These are phyloP conservation scores for Reticulitermes lucifugus DNA, from an alignment of 2,888 invertebrate species.

Conservation along the genomic window DNA sequence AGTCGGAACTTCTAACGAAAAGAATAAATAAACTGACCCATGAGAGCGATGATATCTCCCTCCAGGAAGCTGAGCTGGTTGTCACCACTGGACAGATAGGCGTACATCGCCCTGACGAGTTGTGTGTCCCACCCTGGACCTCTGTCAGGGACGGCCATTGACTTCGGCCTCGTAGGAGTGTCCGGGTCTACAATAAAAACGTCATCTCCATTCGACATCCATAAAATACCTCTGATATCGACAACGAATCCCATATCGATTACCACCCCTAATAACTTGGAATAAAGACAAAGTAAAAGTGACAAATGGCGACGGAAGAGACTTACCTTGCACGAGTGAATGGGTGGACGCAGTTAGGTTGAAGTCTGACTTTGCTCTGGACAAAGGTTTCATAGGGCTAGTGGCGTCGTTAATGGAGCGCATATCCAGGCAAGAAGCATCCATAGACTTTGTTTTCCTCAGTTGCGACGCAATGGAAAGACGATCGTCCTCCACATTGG, in stretches of 20 bases:
- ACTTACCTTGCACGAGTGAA: constrained; percentile 74
- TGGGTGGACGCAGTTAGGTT: constrained; percentile 83
- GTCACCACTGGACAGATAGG: constrained; percentile 88
- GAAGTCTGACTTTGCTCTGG: constrained; percentile 89
- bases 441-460: constrained; percentile 89
- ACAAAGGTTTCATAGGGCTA: constrained; percentile 69
- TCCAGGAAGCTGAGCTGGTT: constrained; percentile 93
- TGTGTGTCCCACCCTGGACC: constrained; percentile 73
- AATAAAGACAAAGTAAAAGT: neutral
- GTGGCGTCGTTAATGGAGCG: constrained; percentile 63
- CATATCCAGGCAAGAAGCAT: constrained; percentile 88
- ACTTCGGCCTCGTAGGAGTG: constrained; percentile 59
- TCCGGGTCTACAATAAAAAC: constrained; percentile 42
- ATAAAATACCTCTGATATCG: too few relatives aligned
- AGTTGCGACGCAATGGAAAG: constrained; percentile 82
- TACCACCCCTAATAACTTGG: too few relatives aligned
- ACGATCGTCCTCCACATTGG: constrained; percentile 75
- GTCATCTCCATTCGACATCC: too few relatives aligned
- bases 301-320: neutral
- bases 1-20: too few relatives aligned
- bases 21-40: constrained; percentile 67
- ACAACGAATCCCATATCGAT: too few relatives aligned
- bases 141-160: constrained; percentile 65
- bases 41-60: constrained; percentile 87
- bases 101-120: constrained; percentile 86